Conservation (phyloP, 2,888 invertebrate genomes). For the Tigriopus californicus region DNA sequence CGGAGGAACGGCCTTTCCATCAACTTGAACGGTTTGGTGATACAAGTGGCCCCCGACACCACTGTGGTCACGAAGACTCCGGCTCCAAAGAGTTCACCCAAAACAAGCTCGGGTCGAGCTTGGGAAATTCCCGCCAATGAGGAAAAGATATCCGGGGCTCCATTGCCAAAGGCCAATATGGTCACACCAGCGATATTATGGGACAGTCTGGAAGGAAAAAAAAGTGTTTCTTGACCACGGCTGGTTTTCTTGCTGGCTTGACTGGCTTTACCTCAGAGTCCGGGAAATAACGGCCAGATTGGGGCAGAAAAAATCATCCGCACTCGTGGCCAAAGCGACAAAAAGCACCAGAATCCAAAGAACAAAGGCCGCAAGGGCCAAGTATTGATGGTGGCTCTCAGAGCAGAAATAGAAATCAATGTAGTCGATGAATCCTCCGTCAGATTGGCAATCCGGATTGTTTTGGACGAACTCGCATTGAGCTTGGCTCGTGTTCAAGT, state of each 20-base stretch:
- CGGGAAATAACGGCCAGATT: background rate
- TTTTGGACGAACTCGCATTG: background rate
- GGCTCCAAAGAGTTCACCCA: slow-evolving; percentile 32
- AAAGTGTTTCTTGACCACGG: background rate
- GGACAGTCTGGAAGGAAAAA: slow-evolving; percentile 30
- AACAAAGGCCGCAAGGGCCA: slow-evolving; percentile 23
- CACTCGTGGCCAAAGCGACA: slow-evolving; percentile 34
- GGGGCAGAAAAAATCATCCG: slow-evolving; percentile 32
- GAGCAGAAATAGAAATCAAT: background rate
- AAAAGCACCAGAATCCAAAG: slow-evolving; percentile 36
- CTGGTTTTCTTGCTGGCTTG: background rate
- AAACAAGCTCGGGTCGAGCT: slow-evolving; percentile 26
- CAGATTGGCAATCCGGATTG: background rate
- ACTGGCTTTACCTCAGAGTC: background rate
- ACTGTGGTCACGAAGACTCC: slow-evolving; percentile 41
- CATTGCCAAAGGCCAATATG: slow-evolving; percentile 49
- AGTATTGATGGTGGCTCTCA: background rate
- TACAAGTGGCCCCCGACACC: slow-evolving; percentile 37
- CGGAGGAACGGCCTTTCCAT: slow-evolving; percentile 34
- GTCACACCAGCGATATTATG: slow-evolving; percentile 43
- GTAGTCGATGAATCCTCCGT: background rate
- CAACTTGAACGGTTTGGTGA: slow-evolving; percentile 35
- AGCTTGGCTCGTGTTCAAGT: background rate
- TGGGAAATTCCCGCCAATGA: slow-evolving; percentile 35
- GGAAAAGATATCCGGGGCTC: slow-evolving; percentile 47